phyloP scores from a whole-genome alignment of 2,113 vertebrate species.

The Poecilia latipinna region DNA sequence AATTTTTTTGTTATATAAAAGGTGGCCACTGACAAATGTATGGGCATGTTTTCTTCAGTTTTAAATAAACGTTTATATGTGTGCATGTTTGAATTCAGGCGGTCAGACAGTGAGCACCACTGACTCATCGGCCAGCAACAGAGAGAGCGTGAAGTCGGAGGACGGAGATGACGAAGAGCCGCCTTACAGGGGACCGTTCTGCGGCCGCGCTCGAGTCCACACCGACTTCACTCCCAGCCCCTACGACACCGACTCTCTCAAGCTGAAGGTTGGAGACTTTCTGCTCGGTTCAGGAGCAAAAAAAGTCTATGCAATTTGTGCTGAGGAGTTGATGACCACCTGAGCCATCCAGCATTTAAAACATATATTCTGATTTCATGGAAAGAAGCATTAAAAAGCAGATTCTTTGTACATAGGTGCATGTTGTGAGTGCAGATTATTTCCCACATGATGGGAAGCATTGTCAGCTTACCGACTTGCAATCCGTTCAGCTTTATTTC shows the following conservation, averaged over 20 bases:
- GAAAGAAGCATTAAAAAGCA: too few species aligned
- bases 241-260: conserved; percentile 96
- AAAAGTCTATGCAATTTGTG: too few species aligned
- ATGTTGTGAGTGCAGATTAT: too few species aligned
- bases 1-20: not conserved
- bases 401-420: too few species aligned
- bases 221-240: conserved; percentile 99
- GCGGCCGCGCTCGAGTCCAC: conserved; percentile 93
- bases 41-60: not conserved
- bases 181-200: conserved; percentile 96
- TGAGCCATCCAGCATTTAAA: too few species aligned
- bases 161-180: conserved; percentile 97
- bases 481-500: too few species aligned
- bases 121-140: conserved; percentile 96
- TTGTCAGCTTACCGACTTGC: too few species aligned
- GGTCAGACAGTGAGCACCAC: conserved; percentile 98
- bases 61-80: not conserved
- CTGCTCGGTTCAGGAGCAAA: not conserved
- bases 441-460: too few species aligned
- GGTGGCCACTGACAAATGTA: not conserved
- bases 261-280: conserved; percentile 87
- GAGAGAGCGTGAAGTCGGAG: conserved; percentile 98
- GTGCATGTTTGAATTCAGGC: conserved; percentile 76
- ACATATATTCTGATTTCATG: too few species aligned
- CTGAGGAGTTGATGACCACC: too few species aligned